These are phyloP conservation scores for Psophia crepitans DNA, from an alignment of 2,113 vertebrate genomes.

Conservation along the genomic window DNA sequence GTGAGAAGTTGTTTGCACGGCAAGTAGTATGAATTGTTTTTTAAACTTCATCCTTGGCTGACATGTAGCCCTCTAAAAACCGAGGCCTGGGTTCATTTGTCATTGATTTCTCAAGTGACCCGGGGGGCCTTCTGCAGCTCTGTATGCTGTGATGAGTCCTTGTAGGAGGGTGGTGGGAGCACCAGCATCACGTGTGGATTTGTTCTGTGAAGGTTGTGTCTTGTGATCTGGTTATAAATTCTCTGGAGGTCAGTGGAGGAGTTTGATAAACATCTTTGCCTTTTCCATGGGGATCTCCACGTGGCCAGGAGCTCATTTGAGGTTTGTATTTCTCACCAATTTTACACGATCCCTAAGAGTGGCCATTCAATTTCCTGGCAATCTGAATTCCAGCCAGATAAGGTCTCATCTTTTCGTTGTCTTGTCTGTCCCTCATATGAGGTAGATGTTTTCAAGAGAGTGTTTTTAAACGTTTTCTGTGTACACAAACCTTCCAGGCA, in stretches of 20 bases:
- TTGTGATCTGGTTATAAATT: not conserved
- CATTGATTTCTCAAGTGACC: not conserved
- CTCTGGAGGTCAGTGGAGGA: not conserved
- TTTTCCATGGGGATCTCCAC: not conserved
- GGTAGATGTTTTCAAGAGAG: not conserved
- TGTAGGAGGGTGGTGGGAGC: not conserved
- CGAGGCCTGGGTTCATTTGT: not conserved
- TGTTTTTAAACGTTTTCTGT: not conserved
- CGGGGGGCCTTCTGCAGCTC: fast-evolving
- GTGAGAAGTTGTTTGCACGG: not conserved
- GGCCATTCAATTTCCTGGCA: not conserved
- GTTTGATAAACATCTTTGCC: not conserved
- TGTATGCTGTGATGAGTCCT: not conserved
- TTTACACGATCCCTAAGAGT: not conserved
- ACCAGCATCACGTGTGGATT: not conserved
- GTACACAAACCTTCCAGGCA: not conserved
- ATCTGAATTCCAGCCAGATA: not conserved
- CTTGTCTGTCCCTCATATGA: not conserved
- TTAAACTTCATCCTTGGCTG: not conserved
- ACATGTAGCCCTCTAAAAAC: not conserved
- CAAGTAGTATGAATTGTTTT: not conserved
- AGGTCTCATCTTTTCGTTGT: not conserved
- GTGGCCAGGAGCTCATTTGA: not conserved
- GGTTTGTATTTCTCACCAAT: not conserved
- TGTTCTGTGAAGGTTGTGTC: not conserved